Evolutionary conservation across 2,113 vertebrate species (phyloP), one percentile per base, ranked within the genome.

Genomic region (Cettia cetti): DNA sequence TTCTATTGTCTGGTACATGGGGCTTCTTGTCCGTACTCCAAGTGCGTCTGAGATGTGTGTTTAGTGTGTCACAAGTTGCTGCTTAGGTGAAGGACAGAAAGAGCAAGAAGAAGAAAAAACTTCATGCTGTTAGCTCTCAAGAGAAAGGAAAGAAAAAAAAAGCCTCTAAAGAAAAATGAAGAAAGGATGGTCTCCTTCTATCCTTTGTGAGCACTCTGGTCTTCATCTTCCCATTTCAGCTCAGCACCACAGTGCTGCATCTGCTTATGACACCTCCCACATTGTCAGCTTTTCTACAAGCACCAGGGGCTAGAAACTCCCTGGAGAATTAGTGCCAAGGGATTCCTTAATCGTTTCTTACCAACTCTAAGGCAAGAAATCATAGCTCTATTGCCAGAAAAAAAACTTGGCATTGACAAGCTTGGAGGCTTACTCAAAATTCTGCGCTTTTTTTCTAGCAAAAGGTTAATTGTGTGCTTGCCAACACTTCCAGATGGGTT

Each of bases 151-250:
- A 28, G 28, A 26, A 40, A 23, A 23, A 40, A 23, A 23, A 23
- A 23, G 3, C 3, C 40, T 33, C 63, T 31, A 10, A 56, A 70
- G 9, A 61, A 45, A 89, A 60, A 27, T 16, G 2, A 61, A 24
- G 23, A 39, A 52, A 76, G 24, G 24, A 60, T 45, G 8, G 7
- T 74, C 15, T 86, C n/a, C 19, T 23, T 26, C 26, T 21, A 3
- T 26, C 21, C 26, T 4, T 44, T 9, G 1, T 11, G 30, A 45
- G 23, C 33, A 33, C 1, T 5, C 8, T 1, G 0, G 20, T 50
- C 56, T 85, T 49, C 42, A n/a, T 11, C 45, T 74, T 31, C 14
- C 11, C 3, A 2, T 37, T 50, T 4, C 3, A 95, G 27, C 31
- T 72, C 28, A 52, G 19, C 19, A 52, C 24, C 2, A 0, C 11